Conservation (phyloP, 2,113 vertebrate genomes). For the Thunnus maccoyii region DNA sequence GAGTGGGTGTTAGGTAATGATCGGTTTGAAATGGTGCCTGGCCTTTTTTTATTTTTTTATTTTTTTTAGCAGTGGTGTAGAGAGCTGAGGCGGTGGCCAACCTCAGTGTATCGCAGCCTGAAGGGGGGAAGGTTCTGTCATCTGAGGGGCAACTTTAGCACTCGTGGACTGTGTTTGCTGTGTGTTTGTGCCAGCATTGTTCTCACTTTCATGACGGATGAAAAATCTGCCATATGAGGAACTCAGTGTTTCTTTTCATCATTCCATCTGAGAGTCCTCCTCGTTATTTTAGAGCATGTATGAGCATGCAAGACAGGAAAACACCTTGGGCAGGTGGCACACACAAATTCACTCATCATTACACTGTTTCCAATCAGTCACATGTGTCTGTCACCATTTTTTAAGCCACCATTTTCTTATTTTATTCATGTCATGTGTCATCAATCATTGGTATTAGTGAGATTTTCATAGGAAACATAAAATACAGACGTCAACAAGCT, state of each 20-base stretch:
- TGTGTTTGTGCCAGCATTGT: conserved; percentile 26
- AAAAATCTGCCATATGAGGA: conserved; percentile 4
- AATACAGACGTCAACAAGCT: neutral
- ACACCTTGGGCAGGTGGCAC: conserved; percentile 16
- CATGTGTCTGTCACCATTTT: neutral
- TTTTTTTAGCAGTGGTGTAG: neutral
- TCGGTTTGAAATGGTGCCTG: conserved; percentile 38
- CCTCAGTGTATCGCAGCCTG: neutral
- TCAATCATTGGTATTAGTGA: neutral
- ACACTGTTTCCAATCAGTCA: neutral
- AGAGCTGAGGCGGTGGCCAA: neutral
- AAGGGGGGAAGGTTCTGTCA: neutral
- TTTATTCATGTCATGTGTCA: neutral
- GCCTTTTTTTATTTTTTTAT: neutral
- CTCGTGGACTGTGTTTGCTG: neutral
- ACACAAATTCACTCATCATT: neutral
- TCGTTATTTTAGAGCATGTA: conserved; percentile 9
- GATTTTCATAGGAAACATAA: neutral
- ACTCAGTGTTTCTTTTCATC: conserved; percentile 24
- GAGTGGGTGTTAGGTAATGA: conserved; percentile 19
- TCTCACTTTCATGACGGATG: conserved; percentile 24
- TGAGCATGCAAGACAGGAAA: neutral
- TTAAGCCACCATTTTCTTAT: conserved; percentile 11
- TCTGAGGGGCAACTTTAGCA: conserved; percentile 23
- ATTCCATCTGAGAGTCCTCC: conserved; percentile 23